A percentile compares a stretch with the other conserved stretches of the same genome.
Evolutionary conservation across 1,140 invertebrate genomes (phyloP).

Genomic region (Cotesia glomerata): DNA sequence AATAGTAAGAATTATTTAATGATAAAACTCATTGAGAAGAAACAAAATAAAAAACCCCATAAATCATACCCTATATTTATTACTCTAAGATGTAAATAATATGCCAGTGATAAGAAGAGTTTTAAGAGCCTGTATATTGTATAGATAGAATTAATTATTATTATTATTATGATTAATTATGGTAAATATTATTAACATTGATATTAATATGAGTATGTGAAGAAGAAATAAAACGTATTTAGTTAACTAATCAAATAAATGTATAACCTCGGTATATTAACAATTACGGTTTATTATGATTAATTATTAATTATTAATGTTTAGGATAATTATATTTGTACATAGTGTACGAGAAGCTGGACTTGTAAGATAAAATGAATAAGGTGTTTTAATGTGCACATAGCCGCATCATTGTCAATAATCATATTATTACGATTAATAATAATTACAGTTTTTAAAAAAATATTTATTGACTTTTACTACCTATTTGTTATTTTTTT

Average conservation of each 20-base stretch:
- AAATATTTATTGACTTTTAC: conserved; percentile 31
- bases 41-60: conserved; percentile 20
- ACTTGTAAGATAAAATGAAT: conserved; percentile 68
- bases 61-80: conserved; percentile 11
- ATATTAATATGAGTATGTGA: too few relatives aligned
- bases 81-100: conserved; percentile 31
- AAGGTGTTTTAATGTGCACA: conserved; percentile 69
- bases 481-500: too few relatives aligned
- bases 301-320: conserved; percentile 37
- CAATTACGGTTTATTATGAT: not conserved
- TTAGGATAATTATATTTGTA: conserved; percentile 63
- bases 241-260: conserved; percentile 48
- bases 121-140: conserved; percentile 59
- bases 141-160: conserved; percentile 46
- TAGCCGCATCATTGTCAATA: conserved; percentile 66
- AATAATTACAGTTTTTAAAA: conserved; percentile 63
- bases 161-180: not conserved
- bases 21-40: too few relatives aligned
- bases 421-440: conserved; percentile 65
- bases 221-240: conserved; percentile 40
- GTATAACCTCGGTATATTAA: conserved; percentile 9
- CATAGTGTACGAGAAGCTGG: conserved; percentile 66
- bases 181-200: too few relatives aligned
- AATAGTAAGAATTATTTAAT: too few relatives aligned
- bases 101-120: conserved; percentile 51